Conservation (phyloP, 2,113 vertebrate species). For the Trochalopteron elliotii region DNA sequence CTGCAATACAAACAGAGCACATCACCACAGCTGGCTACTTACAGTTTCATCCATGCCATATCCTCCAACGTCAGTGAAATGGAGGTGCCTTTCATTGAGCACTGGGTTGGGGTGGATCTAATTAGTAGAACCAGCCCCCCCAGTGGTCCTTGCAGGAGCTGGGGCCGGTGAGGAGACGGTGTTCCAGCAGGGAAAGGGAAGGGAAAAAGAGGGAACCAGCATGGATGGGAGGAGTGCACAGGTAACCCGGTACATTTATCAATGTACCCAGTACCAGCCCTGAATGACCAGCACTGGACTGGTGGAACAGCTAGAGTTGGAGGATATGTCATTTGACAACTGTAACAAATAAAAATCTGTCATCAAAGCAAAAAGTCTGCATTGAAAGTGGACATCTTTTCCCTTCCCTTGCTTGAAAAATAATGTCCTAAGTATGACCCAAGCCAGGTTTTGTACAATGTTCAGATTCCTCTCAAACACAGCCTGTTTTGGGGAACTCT, state of each 20-base stretch:
- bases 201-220: constrained; percentile 13
- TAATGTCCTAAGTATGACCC: constrained; percentile 76
- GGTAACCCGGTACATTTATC: constrained; percentile 33
- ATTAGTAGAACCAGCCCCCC: background rate
- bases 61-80: constrained; percentile 57
- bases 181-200: constrained; percentile 42
- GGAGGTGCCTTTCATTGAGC: constrained; percentile 24
- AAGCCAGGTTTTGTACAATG: constrained; percentile 72
- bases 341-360: constrained; percentile 55
- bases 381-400: constrained; percentile 56
- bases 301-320: constrained; percentile 54
- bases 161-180: background rate
- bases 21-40: constrained; percentile 76
- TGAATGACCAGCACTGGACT: constrained; percentile 63
- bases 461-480: constrained; percentile 48
- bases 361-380: constrained; percentile 42
- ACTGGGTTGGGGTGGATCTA: constrained; percentile 36
- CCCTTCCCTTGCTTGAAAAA: constrained; percentile 37
- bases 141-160: constrained; percentile 37
- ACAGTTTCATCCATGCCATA: constrained; percentile 74
- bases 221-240: constrained; percentile 26
- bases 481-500: background rate
- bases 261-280: constrained; percentile 58
- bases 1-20: constrained; percentile 86
- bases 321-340: constrained; percentile 69